These are phyloP conservation scores for Hypotaenidia okinawae DNA, from an alignment of 2,797 vertebrate genomes.

Conservation along the genomic window DNA sequence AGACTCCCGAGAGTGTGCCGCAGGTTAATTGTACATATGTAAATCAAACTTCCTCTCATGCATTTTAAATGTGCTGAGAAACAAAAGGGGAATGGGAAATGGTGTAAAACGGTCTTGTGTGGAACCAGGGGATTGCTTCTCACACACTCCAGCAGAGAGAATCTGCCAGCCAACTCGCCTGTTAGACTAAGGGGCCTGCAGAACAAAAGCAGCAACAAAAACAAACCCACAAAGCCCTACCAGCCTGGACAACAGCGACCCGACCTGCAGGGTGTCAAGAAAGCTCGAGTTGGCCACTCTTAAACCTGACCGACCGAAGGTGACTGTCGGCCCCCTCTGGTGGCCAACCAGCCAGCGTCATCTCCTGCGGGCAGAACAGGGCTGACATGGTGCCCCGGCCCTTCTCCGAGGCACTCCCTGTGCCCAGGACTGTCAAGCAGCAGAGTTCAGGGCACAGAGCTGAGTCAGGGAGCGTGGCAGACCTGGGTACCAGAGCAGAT, in stretches of 20 bases:
- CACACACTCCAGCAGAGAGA: not conserved
- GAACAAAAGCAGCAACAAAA: not conserved
- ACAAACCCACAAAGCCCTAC: accelerated
- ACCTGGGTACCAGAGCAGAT: not conserved
- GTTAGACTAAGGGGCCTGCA: not conserved
- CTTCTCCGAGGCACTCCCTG: too few relatives aligned
- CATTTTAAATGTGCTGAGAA: not conserved
- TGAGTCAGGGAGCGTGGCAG: not conserved
- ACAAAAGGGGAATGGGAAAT: not conserved
- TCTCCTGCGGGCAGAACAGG: not conserved
- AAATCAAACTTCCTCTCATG: not conserved
- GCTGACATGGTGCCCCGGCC: accelerated
- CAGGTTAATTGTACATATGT: not conserved
- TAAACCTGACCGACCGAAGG: not conserved
- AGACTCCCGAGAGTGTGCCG: not conserved
- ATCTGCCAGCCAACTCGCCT: not conserved
- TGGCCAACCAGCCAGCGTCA: not conserved
- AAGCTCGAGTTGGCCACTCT: not conserved
- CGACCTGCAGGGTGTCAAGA: not conserved
- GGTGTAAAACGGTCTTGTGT: not conserved
- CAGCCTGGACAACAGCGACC: not conserved
- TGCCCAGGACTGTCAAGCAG: not conserved
- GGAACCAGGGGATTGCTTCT: not conserved
- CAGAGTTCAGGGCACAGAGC: not conserved
- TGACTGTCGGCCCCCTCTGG: slow-evolving; percentile 45